Evolutionary conservation across 2,113 vertebrate species (phyloP).

Genomic region (Cottus gobio): DNA sequence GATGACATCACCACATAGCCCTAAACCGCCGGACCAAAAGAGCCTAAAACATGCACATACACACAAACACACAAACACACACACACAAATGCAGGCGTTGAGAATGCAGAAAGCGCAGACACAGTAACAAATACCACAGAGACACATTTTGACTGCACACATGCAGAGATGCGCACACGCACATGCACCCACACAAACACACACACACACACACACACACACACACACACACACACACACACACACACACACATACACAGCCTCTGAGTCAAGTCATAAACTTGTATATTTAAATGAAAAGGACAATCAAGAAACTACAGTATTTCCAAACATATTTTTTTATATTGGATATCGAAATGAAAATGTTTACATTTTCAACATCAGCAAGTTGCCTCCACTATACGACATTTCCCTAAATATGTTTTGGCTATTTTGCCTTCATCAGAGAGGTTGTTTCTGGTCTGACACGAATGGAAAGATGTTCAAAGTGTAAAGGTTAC

Average conservation of each 20-base stretch:
- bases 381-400: background rate
- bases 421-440: background rate
- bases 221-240: conserved; percentile 11
- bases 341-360: background rate
- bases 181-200: conserved; percentile 11
- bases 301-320: background rate
- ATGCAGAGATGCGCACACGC: conserved; percentile 37
- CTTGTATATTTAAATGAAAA: background rate
- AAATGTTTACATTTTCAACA: background rate
- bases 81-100: background rate
- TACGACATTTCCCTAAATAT: background rate
- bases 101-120: conserved; percentile 11
- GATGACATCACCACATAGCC: conserved; percentile 61
- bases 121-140: conserved; percentile 19
- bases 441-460: background rate
- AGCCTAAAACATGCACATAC: background rate
- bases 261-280: conserved; percentile 15
- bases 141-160: conserved; percentile 40
- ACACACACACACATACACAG: conserved; percentile 19
- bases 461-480: background rate
- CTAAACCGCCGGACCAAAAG: conserved; percentile 39
- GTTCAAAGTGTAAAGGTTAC: background rate
- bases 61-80: conserved; percentile 13
- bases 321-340: background rate
- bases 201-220: conserved; percentile 13